Conservation (phyloP, 2,113 vertebrate genomes). For the Xenus cinereus region DNA sequence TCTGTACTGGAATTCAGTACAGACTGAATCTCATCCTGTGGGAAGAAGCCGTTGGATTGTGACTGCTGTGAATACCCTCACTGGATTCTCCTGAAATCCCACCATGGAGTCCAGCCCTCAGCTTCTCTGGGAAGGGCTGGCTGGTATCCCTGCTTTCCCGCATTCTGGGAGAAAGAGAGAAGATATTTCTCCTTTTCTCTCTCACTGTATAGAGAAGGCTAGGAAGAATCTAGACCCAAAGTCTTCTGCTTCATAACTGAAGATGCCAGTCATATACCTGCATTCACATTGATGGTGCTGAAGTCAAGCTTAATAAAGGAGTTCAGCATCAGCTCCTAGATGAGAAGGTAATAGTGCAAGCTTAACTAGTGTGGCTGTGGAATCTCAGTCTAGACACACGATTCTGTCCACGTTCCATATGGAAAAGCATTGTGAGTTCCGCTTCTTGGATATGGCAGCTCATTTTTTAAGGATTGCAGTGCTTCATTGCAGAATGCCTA, state of each 20-base stretch:
- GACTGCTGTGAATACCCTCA: background rate
- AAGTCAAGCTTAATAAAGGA: background rate
- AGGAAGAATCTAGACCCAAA: background rate
- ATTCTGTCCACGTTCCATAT: background rate
- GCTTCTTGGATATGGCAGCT: background rate
- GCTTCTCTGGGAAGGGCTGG: background rate
- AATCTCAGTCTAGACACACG: background rate
- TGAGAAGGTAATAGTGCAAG: background rate
- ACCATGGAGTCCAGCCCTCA: background rate
- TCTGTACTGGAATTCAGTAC: background rate
- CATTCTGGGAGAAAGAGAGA: background rate
- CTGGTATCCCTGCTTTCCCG: background rate
- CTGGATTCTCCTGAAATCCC: background rate
- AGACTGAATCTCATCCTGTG: background rate
- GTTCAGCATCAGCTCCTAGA: background rate
- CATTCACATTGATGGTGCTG: background rate
- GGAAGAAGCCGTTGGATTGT: background rate
- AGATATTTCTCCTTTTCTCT: background rate
- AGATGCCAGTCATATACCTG: background rate
- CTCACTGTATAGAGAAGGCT: background rate
- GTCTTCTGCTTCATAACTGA: background rate
- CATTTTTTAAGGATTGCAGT: background rate
- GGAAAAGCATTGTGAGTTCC: background rate
- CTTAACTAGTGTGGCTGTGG: background rate
- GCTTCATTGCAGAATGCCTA: background rate